Evolutionary conservation across 2,888 invertebrate species (phyloP).

Genomic region (Troides oblongomaculatus): DNA sequence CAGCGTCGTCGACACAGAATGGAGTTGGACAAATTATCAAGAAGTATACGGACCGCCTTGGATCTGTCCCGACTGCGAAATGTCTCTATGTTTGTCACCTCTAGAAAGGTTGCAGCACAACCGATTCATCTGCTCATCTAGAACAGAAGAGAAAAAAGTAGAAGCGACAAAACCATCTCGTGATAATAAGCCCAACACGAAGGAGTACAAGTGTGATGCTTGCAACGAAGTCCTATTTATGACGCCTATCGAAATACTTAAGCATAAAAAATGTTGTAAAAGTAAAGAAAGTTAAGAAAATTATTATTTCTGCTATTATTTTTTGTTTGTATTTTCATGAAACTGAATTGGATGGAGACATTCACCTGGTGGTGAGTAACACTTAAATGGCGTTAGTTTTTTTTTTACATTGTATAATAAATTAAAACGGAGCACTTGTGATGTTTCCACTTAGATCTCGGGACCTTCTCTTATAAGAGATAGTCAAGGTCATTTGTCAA

Average conservation of each 20-base stretch:
- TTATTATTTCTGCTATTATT: background rate
- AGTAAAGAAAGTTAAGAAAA: conserved; percentile 51
- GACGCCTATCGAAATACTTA: conserved; percentile 91
- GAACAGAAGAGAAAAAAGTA: conserved; percentile 49
- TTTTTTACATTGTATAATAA: too few species aligned
- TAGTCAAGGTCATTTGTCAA: too few species aligned
- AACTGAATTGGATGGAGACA: too few species aligned
- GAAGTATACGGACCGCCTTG: conserved; percentile 83
- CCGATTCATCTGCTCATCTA: conserved; percentile 67
- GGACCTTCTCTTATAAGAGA: too few species aligned
- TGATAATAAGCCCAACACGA: conserved; percentile 77
- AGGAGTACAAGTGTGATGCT: conserved; percentile 84
- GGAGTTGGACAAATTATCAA: conserved; percentile 82
- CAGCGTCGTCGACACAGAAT: conserved; percentile 84
- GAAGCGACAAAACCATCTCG: conserved; percentile 46
- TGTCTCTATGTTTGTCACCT: conserved; percentile 81
- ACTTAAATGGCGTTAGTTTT: too few species aligned
- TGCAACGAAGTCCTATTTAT: conserved; percentile 85
- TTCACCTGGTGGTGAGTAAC: too few species aligned
- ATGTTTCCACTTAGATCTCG: too few species aligned
- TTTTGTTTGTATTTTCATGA: background rate
- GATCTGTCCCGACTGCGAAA: conserved; percentile 86
- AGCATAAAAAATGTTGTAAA: conserved; percentile 86
- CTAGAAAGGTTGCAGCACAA: conserved; percentile 88
- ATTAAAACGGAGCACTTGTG: too few species aligned